Percentiles rank a stretch among this genome's conserved stretches.
These are phyloP conservation scores for Pocillopora damicornis DNA, from an alignment of 64 coral and sea anemone species.

Conservation along the genomic window DNA sequence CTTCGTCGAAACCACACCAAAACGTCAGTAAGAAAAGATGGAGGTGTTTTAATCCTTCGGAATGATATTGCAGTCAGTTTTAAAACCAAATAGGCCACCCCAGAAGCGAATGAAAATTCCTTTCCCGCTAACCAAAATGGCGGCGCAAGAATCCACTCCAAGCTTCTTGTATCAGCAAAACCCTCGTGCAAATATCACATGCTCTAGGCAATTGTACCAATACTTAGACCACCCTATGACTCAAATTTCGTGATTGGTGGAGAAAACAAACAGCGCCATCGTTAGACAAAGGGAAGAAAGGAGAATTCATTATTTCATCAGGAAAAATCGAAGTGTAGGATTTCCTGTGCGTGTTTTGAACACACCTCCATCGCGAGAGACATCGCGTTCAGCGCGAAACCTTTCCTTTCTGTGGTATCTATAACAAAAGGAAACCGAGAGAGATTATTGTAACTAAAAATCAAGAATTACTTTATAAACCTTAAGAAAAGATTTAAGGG, in stretches of 20 bases:
- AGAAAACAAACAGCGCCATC: slow-evolving; percentile 59
- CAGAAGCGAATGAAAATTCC: slow-evolving; percentile 60
- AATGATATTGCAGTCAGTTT: slow-evolving; percentile 43
- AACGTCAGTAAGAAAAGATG: slow-evolving; percentile 48
- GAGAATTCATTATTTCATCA: slow-evolving; percentile 48
- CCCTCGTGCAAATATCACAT: slow-evolving; percentile 91
- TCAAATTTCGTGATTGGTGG: slow-evolving; percentile 64
- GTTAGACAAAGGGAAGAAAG: slow-evolving; percentile 50
- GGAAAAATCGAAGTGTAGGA: background rate
- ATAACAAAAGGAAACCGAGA: background rate
- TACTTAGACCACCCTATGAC: slow-evolving; percentile 62
- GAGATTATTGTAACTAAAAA: background rate
- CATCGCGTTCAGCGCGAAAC: slow-evolving; percentile 2
- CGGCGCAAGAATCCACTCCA: slow-evolving; percentile 85
- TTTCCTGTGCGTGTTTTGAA: slow-evolving; percentile 12
- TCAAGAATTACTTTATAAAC: background rate
- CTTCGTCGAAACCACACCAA: background rate
- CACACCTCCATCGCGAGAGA: slow-evolving; percentile 32
- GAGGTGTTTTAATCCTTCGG: slow-evolving; percentile 53
- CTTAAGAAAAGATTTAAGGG: background rate
- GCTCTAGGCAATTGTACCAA: slow-evolving; percentile 77
- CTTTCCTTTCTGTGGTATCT: background rate
- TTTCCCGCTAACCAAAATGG: slow-evolving; percentile 89
- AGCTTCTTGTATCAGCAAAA: slow-evolving; percentile 84
- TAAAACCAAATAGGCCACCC: slow-evolving; percentile 14